Evolutionary conservation across 2,797 vertebrate species (phyloP), one percentile per base, ranked within the genome.

Genomic region (Characodon lateralis): DNA sequence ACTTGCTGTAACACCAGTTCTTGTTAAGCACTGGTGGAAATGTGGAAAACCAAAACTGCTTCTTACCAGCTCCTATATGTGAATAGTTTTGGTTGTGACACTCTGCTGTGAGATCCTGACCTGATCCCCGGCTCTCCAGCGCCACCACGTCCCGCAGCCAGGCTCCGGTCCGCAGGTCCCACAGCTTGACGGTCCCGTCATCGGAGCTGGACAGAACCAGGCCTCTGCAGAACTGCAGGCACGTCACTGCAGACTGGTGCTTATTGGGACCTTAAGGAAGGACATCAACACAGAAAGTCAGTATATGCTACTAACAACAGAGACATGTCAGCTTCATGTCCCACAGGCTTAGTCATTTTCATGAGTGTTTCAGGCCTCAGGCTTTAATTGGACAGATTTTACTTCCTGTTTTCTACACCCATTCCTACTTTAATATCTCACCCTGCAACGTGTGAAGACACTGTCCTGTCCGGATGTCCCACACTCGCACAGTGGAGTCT

Each of bases 371-470:
- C 46, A 13, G 46, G 46, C 35, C 4, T 35, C 35, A 35, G 35
- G 35, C n/a, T 58, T 5, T 35, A 35, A 35, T 35, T 35, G 35
- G 35, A 35, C 35, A 35, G 35, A 53, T 53, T 20, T 20, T 53
- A 20, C 18, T 6, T 18, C 20, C 8, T 8, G 31, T 22, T 39
- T 35, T 24, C 20, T 55, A 8, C 61, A 35, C 20, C 43, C 53
- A 16, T 35, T 24, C 43, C 0, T 2, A 18, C 2, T 3, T 22
- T 1, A 1, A 18, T 1, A 0, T 48, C 84, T 79, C 83, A 98
- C 97, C 97, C 95, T 98, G 97, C 94, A 98, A 96, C 71, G 97
- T 98, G 91, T 98, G 97, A 91, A 98, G 96, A 95, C 97, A 98
- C 90, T 97, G 97, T 94, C 97, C 97, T 77, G 97, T 98, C 92